These are phyloP conservation scores for Phoeniculus purpureus DNA, from an alignment of 2,797 vertebrate genomes.

Conservation along the genomic window DNA sequence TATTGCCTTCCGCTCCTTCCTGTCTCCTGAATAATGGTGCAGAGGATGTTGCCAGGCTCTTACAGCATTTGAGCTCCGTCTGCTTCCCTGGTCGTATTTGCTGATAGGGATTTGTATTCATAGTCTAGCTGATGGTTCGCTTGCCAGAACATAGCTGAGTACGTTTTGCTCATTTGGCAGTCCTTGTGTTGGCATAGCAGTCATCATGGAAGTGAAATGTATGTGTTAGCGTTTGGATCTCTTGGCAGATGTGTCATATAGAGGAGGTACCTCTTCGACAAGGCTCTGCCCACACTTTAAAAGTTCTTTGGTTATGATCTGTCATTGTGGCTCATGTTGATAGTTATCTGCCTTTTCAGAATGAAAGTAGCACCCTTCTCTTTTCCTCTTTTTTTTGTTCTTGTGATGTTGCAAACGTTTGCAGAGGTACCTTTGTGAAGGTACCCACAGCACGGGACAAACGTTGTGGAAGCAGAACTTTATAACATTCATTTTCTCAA, in stretches of 20 bases:
- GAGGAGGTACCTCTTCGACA: background rate
- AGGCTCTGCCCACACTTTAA: background rate
- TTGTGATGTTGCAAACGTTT: background rate
- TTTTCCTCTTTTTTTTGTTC: background rate
- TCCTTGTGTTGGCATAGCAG: background rate
- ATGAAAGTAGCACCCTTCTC: background rate
- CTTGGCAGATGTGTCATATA: background rate
- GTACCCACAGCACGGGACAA: background rate
- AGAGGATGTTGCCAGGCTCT: background rate
- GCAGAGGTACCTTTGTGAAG: too few relatives aligned
- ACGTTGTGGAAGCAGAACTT: background rate
- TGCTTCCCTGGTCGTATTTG: background rate
- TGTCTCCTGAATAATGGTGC: background rate
- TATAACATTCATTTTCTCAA: background rate
- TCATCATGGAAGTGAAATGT: background rate
- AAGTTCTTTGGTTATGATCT: background rate
- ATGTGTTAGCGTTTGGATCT: background rate
- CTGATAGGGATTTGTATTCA: conserved; percentile 19
- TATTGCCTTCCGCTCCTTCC: background rate
- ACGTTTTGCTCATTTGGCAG: conserved; percentile 5
- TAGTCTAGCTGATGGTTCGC: conserved; percentile 16
- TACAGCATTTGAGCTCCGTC: background rate
- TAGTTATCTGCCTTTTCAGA: background rate
- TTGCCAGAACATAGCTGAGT: background rate
- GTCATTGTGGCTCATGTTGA: background rate